Evolutionary conservation across 2,797 vertebrate genomes (phyloP), one percentile per base, ranked within the genome.

Genomic region (Lithobates sylvaticus): DNA sequence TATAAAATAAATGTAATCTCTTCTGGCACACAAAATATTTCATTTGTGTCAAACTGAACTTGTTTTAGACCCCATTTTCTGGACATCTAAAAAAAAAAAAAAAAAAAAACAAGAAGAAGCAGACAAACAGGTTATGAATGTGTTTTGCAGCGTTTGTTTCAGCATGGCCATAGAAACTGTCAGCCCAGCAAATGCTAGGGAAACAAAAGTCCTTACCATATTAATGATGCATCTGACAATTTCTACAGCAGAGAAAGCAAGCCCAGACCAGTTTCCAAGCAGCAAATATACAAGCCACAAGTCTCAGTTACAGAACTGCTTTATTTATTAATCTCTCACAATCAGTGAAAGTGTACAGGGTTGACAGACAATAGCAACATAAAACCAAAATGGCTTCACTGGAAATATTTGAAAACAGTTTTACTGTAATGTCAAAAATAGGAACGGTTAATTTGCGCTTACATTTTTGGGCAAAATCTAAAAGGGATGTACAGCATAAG

Each of bases 161-260:
- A 42, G 27, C 47, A 78, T n/a, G 18, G 32, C 83, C 68, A 72
- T 84, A 68, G 83, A 72, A 84, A 84, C 83, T 34, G 36, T 18
- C 6, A 54, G 50, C 5, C 47, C 67, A 61, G 44, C 15, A 13
- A 27, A 75, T n/a, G 81, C 54, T 75, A 44, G 12, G 10, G 15
- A 58, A 36, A 83, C 81, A 83, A 78, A 78, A 72, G 76, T 36
- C 12, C 50, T 61, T 26, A 71, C 50, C 10, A 26, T 36, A 44
- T 71, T 82, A 82, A 74, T 76, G 58, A 83, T 81, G 79, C 44
- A 50, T 71, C 44, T 58, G 79, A 58, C 79, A 81, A 36, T 73
- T 82, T 29, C 26, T 72, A 27, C 50, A 42, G 50, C 58, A 50
- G 39, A 42, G 80, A 61, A 83, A 83, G 72, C 81, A 76, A 76